These are phyloP conservation scores for Sarcophaga subvicina DNA, from an alignment of 2,888 invertebrate species.

Conservation along the genomic window DNA sequence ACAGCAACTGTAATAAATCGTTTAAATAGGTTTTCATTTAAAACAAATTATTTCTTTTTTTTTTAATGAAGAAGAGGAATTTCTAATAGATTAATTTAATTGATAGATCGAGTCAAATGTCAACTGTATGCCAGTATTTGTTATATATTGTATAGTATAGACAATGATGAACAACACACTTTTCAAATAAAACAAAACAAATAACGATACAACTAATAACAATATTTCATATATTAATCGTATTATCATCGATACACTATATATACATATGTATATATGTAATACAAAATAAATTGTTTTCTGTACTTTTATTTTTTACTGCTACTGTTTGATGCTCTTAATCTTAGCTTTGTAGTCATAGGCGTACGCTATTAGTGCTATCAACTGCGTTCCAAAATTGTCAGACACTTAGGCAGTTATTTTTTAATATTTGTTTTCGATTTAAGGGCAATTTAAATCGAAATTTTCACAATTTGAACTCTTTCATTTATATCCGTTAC, in stretches of 20 bases:
- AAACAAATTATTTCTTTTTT: slow-evolving; percentile 46
- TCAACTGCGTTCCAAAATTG: slow-evolving; percentile 38
- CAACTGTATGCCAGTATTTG: slow-evolving; percentile 68
- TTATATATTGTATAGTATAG: slow-evolving; percentile 35
- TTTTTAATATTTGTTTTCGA: slow-evolving; percentile 1
- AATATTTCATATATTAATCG: slow-evolving; percentile 43
- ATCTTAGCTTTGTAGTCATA: too few species aligned
- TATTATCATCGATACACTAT: slow-evolving; percentile 6
- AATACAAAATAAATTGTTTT: slow-evolving; percentile 39
- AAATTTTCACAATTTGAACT: slow-evolving; percentile 21
- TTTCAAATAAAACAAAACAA: slow-evolving; percentile 38
- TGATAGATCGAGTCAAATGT: slow-evolving; percentile 73
- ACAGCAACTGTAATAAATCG: slow-evolving; percentile 59
- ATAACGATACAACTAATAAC: slow-evolving; percentile 38
- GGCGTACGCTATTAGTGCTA: slow-evolving; percentile 31
- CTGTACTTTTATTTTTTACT: slow-evolving; percentile 25
- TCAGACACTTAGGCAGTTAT: slow-evolving; percentile 35
- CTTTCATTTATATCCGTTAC: neutral
- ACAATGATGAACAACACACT: slow-evolving; percentile 36
- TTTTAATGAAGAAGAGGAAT: slow-evolving; percentile 63
- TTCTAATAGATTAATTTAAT: slow-evolving; percentile 73
- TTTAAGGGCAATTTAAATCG: too few species aligned
- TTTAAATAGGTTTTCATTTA: slow-evolving; percentile 58
- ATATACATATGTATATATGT: neutral
- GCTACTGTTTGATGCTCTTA: neutral